A percentile compares a stretch with the other conserved stretches of the same genome.
Evolutionary conservation across 2,888 invertebrate genomes (phyloP).

Genomic region (Lasioglossum figueresi): DNA sequence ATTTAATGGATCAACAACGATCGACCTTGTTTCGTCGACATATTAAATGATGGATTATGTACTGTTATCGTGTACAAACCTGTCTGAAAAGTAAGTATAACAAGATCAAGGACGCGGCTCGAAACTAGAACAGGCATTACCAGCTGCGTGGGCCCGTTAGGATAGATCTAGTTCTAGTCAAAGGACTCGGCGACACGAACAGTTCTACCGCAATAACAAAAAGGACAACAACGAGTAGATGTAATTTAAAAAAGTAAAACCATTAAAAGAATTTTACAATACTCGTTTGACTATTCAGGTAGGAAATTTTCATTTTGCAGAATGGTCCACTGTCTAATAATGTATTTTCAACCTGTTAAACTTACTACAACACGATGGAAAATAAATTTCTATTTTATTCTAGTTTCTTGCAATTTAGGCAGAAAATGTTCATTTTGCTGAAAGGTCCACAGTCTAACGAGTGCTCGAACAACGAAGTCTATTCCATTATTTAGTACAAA

Average conservation of each 20-base stretch:
- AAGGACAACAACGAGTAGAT: background rate
- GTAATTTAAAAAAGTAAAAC: background rate
- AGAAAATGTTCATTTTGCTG: too few species aligned
- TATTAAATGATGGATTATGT: constrained; percentile 59
- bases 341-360: too few species aligned
- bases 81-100: constrained; percentile 69
- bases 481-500: too few species aligned
- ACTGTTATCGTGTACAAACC: constrained; percentile 54
- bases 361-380: too few species aligned
- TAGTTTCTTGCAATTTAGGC: too few species aligned
- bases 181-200: constrained; percentile 32
- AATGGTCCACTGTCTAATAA: too few species aligned
- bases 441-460: too few species aligned
- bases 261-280: too few species aligned
- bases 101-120: constrained; percentile 72
- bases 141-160: constrained; percentile 61
- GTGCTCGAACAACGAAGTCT: too few species aligned
- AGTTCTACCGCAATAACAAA: background rate
- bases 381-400: too few species aligned
- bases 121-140: constrained; percentile 70
- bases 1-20: constrained; percentile 49
- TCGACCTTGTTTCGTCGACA: constrained; percentile 42
- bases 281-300: too few species aligned
- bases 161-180: constrained; percentile 56
- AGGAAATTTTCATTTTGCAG: too few species aligned